Conservation (phyloP, 2,888 invertebrate genomes). For the Diachrysia chrysitis region DNA sequence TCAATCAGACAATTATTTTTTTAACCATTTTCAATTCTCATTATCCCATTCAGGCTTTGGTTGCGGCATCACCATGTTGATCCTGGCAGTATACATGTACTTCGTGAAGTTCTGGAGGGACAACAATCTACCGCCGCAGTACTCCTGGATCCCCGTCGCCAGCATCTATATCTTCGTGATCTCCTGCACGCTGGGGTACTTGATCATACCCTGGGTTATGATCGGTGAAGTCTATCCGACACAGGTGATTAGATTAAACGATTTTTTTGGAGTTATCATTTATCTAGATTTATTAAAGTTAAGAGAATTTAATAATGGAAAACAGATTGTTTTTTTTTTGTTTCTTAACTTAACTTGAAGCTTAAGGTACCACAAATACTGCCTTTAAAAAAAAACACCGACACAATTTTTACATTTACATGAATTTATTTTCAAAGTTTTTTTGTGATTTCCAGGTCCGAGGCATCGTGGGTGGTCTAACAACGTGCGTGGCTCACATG, state of each 20-base stretch:
- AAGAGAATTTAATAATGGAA: no score
- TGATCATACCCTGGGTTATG: conserved; percentile 93
- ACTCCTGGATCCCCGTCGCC: conserved; percentile 90
- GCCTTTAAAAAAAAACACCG: no score
- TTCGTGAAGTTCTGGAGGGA: conserved; percentile 85
- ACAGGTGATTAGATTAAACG: conserved; percentile 81
- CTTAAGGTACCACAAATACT: no score
- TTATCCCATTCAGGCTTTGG: conserved; percentile 81
- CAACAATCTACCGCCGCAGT: conserved; percentile 72
- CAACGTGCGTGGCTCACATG: conserved; percentile 91
- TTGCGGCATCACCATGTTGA: conserved; percentile 91
- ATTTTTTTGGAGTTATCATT: no score
- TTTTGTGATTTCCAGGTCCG: no score
- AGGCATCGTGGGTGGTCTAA: conserved; percentile 91
- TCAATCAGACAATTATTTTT: background rate
- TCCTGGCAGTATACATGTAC: conserved; percentile 90
- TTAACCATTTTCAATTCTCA: background rate
- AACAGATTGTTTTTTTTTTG: no score
- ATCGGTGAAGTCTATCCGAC: conserved; percentile 93
- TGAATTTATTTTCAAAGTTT: no score
- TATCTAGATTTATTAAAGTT: no score
- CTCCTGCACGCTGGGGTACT: conserved; percentile 91
- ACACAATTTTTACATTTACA: no score
- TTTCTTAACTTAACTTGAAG: no score
- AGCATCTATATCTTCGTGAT: conserved; percentile 90